These are phyloP conservation scores for Aplysina aerophoba DNA, from an alignment of 37 sponge, comb jelly and placozoan species.

Conservation along the genomic window DNA sequence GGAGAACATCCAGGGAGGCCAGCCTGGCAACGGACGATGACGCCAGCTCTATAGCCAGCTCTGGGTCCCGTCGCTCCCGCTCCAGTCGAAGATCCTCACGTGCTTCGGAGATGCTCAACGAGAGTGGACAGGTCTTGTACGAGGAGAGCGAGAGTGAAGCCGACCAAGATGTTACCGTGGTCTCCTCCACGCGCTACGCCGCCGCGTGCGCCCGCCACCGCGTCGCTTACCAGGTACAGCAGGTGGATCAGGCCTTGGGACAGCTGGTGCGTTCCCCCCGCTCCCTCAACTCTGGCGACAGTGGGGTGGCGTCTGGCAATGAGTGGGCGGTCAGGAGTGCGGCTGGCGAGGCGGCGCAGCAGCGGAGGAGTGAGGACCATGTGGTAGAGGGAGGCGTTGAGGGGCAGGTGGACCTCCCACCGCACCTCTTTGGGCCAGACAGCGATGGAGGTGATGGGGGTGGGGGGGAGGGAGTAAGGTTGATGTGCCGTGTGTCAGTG, in stretches of 20 bases:
- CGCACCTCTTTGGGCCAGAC: constrained; percentile 22
- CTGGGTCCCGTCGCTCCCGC: not conserved
- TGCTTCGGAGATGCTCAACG: constrained; percentile 56
- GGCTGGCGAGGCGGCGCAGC: not conserved
- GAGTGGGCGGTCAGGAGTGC: not conserved
- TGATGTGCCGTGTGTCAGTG: not conserved
- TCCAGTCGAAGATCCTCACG: constrained; percentile 5
- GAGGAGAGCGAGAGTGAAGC: constrained; percentile 14
- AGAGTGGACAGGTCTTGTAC: constrained; percentile 66
- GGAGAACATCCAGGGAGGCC: constrained; percentile 1
- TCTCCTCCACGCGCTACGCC: not conserved
- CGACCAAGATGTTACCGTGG: not conserved
- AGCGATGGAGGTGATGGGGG: not conserved
- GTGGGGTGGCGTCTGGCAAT: not conserved
- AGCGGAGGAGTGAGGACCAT: not conserved
- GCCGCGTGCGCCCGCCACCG: too few species aligned
- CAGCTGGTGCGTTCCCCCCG: not conserved
- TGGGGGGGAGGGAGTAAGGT: not conserved
- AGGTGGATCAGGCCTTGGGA: too few species aligned
- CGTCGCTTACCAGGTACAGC: too few species aligned
- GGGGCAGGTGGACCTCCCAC: not conserved
- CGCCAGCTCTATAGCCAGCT: not conserved
- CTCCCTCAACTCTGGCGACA: not conserved
- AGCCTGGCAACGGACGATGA: not conserved
- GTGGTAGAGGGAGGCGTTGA: not conserved